These are phyloP conservation scores for Platanista minor DNA, from an alignment of 2,113 vertebrate genomes.

Conservation along the genomic window DNA sequence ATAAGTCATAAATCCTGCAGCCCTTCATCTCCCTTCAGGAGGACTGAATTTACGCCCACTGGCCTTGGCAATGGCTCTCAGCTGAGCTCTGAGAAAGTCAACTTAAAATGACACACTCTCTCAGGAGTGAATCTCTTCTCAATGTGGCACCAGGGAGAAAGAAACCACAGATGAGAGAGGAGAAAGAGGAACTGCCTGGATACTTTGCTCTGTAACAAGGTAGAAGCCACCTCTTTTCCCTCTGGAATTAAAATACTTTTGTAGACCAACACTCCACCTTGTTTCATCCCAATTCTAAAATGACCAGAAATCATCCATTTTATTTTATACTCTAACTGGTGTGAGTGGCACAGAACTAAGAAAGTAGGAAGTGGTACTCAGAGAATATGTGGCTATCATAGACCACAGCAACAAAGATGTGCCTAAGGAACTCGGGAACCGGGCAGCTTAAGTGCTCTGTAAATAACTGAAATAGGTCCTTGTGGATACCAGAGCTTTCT, in stretches of 20 bases:
- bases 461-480: neutral
- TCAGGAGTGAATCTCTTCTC: conserved; percentile 57
- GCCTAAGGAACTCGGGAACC: neutral
- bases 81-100: conserved; percentile 73
- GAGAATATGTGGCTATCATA: neutral
- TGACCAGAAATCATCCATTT: neutral
- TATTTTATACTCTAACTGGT: neutral
- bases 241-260: neutral
- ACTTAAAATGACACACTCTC: conserved; percentile 75
- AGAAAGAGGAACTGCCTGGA: neutral
- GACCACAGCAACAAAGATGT: neutral
- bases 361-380: neutral
- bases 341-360: neutral
- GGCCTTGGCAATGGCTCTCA: conserved; percentile 73
- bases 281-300: neutral
- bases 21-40: conserved; percentile 80
- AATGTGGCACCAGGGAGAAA: neutral
- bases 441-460: neutral
- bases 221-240: neutral
- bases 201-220: neutral
- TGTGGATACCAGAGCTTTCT: neutral
- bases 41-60: conserved; percentile 80
- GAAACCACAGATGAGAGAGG: neutral
- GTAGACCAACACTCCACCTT: neutral
- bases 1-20: conserved; percentile 83